Evolutionary conservation across 1,140 invertebrate genomes (phyloP), one percentile per base, ranked within the genome.

Genomic region (Pseudomyrmex flavicornis): DNA sequence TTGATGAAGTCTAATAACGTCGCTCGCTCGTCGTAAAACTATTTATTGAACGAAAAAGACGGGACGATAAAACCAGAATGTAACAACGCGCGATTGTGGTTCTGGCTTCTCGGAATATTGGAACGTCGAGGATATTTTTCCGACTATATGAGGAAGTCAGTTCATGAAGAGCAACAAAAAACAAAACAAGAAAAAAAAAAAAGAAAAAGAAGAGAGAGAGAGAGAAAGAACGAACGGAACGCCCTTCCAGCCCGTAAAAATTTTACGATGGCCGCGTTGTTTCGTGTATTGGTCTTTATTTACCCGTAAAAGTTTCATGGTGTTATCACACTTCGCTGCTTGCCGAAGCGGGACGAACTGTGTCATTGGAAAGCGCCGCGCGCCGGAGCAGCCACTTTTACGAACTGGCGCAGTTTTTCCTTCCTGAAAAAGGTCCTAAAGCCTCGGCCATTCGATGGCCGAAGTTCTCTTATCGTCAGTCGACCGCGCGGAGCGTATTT

Each of bases 261-360:
- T 88, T 88, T 88, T 88, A 87, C 86, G 82, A 87, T 75, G 75
- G 74, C 65, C 86, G 10, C 85, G 70, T 88, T 84, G 86, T 88
- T 87, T 88, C 85, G 75, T 76, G 63, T 83, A 84, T 59, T 75
- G 85, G 82, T 73, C 86, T 87, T 88, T 88, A 87, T 88, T 88
- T 88, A 84, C 82, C 75, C 85, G 65, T 88, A 88, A 88, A 88
- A 88, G 86, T 87, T 88, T 88, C 86, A 88, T 63, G 75, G 75
- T 87, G 75, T 88, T 88, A 87, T 87, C 86, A 84, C 85, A 87
- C 85, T 84, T 88, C 58, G 85, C 63, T 84, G 69, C 74, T 84
- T 50, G 65, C 85, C 56, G 72, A 86, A 69, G 74, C 62, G 69
- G 80, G 85, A 84, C 85, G 86, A 88, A 77, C 73, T 80, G 85